Conservation (phyloP, 2,888 invertebrate species). For the Tinea trinotella region DNA sequence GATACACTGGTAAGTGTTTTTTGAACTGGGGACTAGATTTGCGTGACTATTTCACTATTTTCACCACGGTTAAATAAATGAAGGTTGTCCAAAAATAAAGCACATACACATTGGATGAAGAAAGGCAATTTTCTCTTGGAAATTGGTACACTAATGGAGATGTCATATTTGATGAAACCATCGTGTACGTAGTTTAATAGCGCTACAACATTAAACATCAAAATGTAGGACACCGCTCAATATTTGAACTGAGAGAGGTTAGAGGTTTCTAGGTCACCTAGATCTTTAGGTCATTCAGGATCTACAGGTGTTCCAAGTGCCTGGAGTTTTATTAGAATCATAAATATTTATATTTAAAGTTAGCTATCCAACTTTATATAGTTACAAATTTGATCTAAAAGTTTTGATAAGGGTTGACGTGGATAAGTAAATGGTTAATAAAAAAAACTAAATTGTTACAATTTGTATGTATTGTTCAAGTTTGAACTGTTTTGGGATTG, state of each 20-base stretch:
- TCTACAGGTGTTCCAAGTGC: slow-evolving; percentile 1
- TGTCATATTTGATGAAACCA: no score
- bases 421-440: neutral
- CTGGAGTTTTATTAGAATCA: neutral
- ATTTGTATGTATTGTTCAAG: neutral
- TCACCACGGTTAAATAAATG: no score
- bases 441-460: neutral
- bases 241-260: neutral
- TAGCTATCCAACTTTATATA: neutral
- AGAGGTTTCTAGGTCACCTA: slow-evolving; percentile 12
- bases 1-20: no score
- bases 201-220: neutral
- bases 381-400: slow-evolving; percentile 8
- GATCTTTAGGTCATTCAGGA: slow-evolving; percentile 1
- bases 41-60: no score
- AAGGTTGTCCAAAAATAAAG: no score
- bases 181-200: neutral
- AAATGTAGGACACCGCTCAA: slow-evolving; percentile 1
- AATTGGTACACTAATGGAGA: neutral
- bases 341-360: neutral
- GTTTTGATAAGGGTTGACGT: neutral
- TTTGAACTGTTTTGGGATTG: neutral
- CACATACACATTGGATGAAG: no score
- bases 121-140: neutral
- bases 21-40: no score